Percentiles rank a stretch among this genome's conserved stretches.
Evolutionary conservation across 2,888 invertebrate genomes (phyloP).

Genomic region (Coronaproctus castanopsis): DNA sequence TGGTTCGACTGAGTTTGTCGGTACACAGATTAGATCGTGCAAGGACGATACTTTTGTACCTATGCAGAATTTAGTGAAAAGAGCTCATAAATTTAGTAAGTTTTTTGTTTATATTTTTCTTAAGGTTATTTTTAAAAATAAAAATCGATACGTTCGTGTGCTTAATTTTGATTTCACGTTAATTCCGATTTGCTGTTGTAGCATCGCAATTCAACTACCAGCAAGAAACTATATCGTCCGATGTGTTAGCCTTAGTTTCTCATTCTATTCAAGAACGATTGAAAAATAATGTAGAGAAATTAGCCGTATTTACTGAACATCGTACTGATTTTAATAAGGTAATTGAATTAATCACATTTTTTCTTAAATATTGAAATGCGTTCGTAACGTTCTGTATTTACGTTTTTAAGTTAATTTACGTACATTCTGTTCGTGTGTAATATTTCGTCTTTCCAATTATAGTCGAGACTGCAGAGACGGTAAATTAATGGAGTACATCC

Average conservation of each 20-base stretch:
- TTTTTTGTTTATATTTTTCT: constrained; percentile 20
- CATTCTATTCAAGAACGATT: constrained; percentile 88
- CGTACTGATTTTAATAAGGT: constrained; percentile 81
- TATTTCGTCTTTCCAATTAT: too few relatives aligned
- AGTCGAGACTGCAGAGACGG: too few relatives aligned
- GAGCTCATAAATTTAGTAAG: constrained; percentile 49
- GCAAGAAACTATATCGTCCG: too few relatives aligned
- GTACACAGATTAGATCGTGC: constrained; percentile 72
- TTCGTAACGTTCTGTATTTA: background rate
- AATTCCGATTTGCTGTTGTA: too few relatives aligned
- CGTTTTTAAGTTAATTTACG: background rate
- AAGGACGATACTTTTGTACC: constrained; percentile 80
- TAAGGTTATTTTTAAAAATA: background rate
- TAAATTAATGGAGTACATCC: too few relatives aligned
- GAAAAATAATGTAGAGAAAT: constrained; percentile 72
- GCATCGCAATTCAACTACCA: too few relatives aligned
- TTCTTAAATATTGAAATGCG: too few relatives aligned
- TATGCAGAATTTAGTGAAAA: constrained; percentile 50
- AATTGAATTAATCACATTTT: constrained; percentile 15
- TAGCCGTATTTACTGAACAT: constrained; percentile 84
- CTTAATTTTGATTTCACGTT: too few relatives aligned
- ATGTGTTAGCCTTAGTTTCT: constrained; percentile 74
- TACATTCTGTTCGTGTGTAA: too few relatives aligned
- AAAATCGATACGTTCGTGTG: too few relatives aligned
- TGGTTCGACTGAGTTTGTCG: constrained; percentile 71